phyloP scores from a whole-genome alignment of 2,888 invertebrate genomes.

The Panopea generosa region DNA sequence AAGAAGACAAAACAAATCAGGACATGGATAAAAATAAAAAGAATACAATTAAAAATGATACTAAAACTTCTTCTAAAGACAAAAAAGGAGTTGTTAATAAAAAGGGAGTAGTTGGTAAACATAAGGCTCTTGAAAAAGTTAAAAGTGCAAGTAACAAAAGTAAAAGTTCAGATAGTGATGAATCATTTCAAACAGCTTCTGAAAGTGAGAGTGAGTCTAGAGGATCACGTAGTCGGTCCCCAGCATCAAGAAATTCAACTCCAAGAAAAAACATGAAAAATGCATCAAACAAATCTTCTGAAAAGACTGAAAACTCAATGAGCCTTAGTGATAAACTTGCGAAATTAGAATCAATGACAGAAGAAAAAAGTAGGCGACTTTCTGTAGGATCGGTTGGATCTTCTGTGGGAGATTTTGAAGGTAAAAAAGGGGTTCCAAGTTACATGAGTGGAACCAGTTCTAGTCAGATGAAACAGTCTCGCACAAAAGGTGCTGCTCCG shows the following conservation, averaged over 20 bases:
- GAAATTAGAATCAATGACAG: conserved; percentile 59
- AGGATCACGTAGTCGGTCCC: conserved; percentile 2
- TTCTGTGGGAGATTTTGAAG: conserved; percentile 37
- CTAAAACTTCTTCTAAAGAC: not conserved
- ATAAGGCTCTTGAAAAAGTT: conserved; percentile 41
- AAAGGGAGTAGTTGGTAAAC: conserved; percentile 5
- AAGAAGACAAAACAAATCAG: not conserved
- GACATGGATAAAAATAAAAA: not conserved
- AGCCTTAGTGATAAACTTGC: conserved; percentile 51
- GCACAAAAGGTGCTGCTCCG: conserved; percentile 27
- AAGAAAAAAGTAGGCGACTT: conserved; percentile 48
- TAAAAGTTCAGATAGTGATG: conserved; percentile 52
- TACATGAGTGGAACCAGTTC: conserved; percentile 54
- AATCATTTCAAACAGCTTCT: conserved; percentile 42
- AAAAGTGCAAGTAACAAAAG: conserved; percentile 18
- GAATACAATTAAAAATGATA: not conserved
- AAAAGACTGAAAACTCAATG: conserved; percentile 12
- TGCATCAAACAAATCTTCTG: not conserved
- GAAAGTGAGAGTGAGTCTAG: conserved; percentile 43
- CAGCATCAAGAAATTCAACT: conserved; percentile 1
- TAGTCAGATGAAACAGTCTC: conserved; percentile 43
- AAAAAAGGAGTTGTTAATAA: conserved; percentile 1
- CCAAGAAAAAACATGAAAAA: not conserved
- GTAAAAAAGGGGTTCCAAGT: conserved; percentile 41
- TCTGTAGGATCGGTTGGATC: conserved; percentile 9